Base-by-base conservation (phyloP, 1,140 invertebrate genomes). In the Eriocheir sinensis region DNA sequence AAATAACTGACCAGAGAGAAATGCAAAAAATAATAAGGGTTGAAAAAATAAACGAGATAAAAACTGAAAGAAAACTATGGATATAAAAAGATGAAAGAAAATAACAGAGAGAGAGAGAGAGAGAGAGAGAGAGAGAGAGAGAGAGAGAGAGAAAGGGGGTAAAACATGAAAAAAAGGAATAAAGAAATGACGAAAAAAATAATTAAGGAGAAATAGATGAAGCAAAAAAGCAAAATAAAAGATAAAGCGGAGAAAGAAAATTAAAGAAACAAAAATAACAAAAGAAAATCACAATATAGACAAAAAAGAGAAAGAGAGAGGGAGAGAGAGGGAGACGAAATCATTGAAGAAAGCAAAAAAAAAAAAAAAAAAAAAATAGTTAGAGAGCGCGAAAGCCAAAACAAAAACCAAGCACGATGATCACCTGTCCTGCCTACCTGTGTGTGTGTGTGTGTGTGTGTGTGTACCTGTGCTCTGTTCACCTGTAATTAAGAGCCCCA, bases 61-160 rank as follows among this genome's bases (percentile, higher is more conserved):
- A n/a, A n/a, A n/a, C n/a, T 2, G 21, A n/a, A 72, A 72, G 53
- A 72, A 72, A 21, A n/a, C n/a, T n/a, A n/a, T n/a, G n/a, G n/a
- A n/a, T n/a, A n/a, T n/a, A 72, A 72, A 21, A 72, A 72, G 60
- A 72, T n/a, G 60, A 72, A 72, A 72, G 60, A 72, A 72, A 21
- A 72, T n/a, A 21, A n/a, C 27, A 21, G n/a, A 72, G 27, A 27
- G 21, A n/a, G n/a, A 72, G 60, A 72, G 21, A 21, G 21, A 72
- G 27, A 72, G 21, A 21, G 21, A n/a, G 27, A 72, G 27, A 60
- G 27, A 21, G 27, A 60, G 21, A 60, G 27, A 21, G 27, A 27
- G 27, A 60, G 53, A 60, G 17, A 21, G 17, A 60, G 27, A 27
- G n/a, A 21, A 72, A n/a, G 27, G 21, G 0, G 60, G n/a, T n/a